phyloP scores from a whole-genome alignment of 2,888 invertebrate genomes.

The Boloria euphrosyne region DNA sequence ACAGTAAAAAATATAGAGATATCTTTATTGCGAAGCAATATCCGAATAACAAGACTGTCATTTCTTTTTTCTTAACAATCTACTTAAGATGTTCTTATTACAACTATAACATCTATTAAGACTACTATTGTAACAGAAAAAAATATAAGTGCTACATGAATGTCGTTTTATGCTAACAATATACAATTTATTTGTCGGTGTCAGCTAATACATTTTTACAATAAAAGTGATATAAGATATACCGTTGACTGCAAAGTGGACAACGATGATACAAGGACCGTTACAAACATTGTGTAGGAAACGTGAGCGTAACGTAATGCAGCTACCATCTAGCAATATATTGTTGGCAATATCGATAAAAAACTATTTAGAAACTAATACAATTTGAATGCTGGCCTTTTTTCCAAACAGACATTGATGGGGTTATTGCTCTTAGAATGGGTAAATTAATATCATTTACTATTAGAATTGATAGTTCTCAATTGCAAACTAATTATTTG shows the following conservation, averaged over 20 bases:
- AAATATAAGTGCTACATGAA: conserved; percentile 46
- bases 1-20: too few species aligned
- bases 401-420: conserved; percentile 37
- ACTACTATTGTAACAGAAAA: conserved; percentile 50
- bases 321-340: conserved; percentile 55
- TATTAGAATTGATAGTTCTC: conserved; percentile 22
- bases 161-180: conserved; percentile 58
- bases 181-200: conserved; percentile 44
- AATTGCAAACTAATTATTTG: conserved; percentile 22
- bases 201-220: conserved; percentile 54
- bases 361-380: conserved; percentile 49
- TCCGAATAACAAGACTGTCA: neutral
- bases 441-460: conserved; percentile 31
- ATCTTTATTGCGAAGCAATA: neutral
- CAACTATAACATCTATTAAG: conserved; percentile 37
- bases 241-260: conserved; percentile 64
- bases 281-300: conserved; percentile 66
- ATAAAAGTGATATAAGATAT: conserved; percentile 64
- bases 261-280: conserved; percentile 57
- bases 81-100: conserved; percentile 46
- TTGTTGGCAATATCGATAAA: conserved; percentile 51
- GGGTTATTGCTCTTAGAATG: conserved; percentile 40
- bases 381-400: conserved; percentile 43
- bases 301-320: conserved; percentile 65
- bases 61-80: conserved; percentile 33